Base-by-base conservation (phyloP, 2,797 vertebrate genomes). In the Galagoides demidoff region DNA sequence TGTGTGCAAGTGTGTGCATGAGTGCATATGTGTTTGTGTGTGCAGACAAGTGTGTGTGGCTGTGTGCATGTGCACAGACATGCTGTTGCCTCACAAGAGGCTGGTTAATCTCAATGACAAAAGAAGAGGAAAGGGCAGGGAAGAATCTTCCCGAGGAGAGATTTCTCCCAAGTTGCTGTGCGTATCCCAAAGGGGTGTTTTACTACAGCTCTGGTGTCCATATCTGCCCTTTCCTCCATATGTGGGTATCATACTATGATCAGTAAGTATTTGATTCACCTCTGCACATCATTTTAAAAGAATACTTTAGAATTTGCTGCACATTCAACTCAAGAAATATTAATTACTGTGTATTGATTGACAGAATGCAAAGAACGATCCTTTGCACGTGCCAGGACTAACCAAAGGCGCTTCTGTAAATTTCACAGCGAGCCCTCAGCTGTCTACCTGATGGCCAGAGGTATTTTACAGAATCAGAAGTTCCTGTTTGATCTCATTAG, bases 401-500 rank as follows among this genome's bases (percentile, higher is more conserved):
- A 88, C 79, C 61, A 92, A 86, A 94, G 49, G 49, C 16, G 12
- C 2, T 49, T n/a, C 71, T 79, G 1, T 34, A 31, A 78, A 89
- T 90, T 74, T 77, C 55, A 37, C 7, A 59, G 82, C 43, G 17
- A 94, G 81, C 14, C 81, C 23, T 92, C 63, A n/a, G 4, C 5
- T 31, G 90, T 74, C 31, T 43, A 19, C 66, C 76, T 88, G n/a
- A 92, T 9, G 14, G 87, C 61, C 49, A 89, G 74, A 94, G 39
- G 16, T 66, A 0, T 90, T 97, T 96, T 93, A 85, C 1, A 27
- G 17, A 85, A 57, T 79, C 20, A 19, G 63, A 96, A 93, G 92
- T 78, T 29, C 34, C 12, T 13, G 25, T 93, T 94, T 96, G 85
- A 94, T 81, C 68, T 97, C 23, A 7, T 93, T 92, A 96, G 95